A percentile compares a stretch with the other conserved stretches of the same genome.
phyloP scores from a whole-genome alignment of 2,113 vertebrate genomes.

The Acrocephalus arundinaceus region DNA sequence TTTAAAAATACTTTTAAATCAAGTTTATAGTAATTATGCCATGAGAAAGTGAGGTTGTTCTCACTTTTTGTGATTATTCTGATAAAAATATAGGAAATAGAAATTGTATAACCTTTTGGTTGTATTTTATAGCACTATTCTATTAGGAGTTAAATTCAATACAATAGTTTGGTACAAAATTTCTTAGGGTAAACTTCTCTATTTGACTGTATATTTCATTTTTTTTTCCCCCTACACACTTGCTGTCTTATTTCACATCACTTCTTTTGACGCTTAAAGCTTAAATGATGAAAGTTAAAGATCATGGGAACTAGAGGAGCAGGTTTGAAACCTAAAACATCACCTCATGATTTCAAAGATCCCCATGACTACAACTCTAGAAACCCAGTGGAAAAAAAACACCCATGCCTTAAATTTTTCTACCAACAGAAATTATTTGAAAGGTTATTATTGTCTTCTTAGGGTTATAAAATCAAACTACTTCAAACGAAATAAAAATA shows the following conservation, averaged over 20 bases:
- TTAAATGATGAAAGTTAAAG: conserved; percentile 21
- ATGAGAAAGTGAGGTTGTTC: not conserved
- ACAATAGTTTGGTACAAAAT: not conserved
- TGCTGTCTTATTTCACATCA: conserved; percentile 15
- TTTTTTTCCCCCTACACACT: not conserved
- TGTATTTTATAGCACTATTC: not conserved
- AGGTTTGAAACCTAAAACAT: not conserved
- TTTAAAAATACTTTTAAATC: not conserved
- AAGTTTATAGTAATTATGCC: not conserved
- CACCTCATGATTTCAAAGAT: not conserved
- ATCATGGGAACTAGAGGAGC: not conserved
- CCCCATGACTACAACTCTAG: not conserved
- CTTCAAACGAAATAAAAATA: not conserved
- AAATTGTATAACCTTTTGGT: not conserved
- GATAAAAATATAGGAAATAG: not conserved
- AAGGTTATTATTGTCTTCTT: not conserved
- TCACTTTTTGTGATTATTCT: not conserved
- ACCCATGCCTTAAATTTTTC: not conserved
- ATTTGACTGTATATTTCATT: not conserved
- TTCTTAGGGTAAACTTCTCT: not conserved
- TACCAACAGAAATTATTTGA: not conserved
- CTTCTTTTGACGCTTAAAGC: conserved; percentile 18
- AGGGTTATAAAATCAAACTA: not conserved
- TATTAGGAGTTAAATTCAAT: not conserved
- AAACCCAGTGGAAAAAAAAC: not conserved